phyloP scores from a whole-genome alignment of 2,888 invertebrate genomes.

The Magallana nippona region DNA sequence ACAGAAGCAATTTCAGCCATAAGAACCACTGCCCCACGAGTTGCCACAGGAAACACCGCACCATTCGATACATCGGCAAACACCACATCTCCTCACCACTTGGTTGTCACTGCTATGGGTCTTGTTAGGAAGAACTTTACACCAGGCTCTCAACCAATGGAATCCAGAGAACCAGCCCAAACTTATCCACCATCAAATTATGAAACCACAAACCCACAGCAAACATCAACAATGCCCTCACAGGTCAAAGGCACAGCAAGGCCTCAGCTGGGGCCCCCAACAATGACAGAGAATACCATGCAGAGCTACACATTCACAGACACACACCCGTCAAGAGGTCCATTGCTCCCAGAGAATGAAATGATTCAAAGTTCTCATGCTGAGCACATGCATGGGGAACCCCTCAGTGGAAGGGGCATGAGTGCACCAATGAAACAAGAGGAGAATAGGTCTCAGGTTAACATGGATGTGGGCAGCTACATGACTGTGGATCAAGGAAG shows the following conservation, averaged over 20 bases:
- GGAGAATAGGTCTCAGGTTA: conserved; percentile 32
- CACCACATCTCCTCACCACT: neutral
- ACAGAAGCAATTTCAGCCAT: conserved; percentile 12
- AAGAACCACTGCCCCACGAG: conserved; percentile 5
- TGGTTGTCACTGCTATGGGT: conserved; percentile 34
- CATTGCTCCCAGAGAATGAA: conserved; percentile 1
- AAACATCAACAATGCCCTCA: neutral
- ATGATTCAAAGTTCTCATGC: neutral
- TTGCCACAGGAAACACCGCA: neutral
- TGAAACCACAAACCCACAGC: neutral
- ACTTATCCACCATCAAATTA: neutral
- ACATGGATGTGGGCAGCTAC: conserved; percentile 46
- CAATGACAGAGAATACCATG: neutral
- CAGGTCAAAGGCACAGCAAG: too few species aligned
- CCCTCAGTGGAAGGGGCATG: neutral
- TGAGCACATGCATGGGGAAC: neutral
- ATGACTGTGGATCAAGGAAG: conserved; percentile 36
- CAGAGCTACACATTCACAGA: neutral
- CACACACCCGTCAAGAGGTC: neutral
- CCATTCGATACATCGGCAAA: neutral
- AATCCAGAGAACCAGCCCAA: neutral
- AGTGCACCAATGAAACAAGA: neutral
- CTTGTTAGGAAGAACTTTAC: conserved; percentile 13
- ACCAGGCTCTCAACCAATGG: neutral
- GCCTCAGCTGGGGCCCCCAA: neutral